Evolutionary conservation across 2,888 invertebrate genomes (phyloP).

Genomic region (Gastrophysa polygoni): DNA sequence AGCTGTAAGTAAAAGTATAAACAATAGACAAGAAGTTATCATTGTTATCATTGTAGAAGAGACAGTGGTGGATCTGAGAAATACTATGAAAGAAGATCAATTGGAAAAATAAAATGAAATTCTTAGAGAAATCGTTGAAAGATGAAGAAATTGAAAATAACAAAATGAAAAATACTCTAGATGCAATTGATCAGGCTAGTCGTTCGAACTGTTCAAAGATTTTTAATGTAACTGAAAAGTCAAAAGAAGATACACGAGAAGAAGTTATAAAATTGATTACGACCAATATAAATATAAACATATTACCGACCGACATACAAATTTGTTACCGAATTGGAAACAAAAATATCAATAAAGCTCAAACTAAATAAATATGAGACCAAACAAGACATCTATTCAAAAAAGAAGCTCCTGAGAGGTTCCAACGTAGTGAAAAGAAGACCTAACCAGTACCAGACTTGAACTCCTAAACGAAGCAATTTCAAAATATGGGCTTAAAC

Average conservation of each 20-base stretch:
- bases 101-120: background rate
- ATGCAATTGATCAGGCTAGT: background rate
- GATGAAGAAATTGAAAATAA: background rate
- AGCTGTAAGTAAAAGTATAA: conserved; percentile 10
- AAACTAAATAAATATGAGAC: background rate
- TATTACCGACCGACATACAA: background rate
- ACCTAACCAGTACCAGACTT: background rate
- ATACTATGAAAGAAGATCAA: background rate
- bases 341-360: background rate
- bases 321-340: background rate
- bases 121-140: background rate
- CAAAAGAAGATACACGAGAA: too few species aligned
- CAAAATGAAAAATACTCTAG: background rate
- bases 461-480: background rate
- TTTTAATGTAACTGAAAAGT: too few species aligned
- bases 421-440: too few species aligned
- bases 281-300: too few species aligned
- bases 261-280: too few species aligned
- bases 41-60: background rate
- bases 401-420: too few species aligned
- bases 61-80: background rate
- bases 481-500: background rate
- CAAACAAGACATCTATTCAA: background rate
- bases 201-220: too few species aligned
- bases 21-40: background rate